Conservation (phyloP, 2,797 vertebrate species). For the Cryptoprocta ferox region DNA sequence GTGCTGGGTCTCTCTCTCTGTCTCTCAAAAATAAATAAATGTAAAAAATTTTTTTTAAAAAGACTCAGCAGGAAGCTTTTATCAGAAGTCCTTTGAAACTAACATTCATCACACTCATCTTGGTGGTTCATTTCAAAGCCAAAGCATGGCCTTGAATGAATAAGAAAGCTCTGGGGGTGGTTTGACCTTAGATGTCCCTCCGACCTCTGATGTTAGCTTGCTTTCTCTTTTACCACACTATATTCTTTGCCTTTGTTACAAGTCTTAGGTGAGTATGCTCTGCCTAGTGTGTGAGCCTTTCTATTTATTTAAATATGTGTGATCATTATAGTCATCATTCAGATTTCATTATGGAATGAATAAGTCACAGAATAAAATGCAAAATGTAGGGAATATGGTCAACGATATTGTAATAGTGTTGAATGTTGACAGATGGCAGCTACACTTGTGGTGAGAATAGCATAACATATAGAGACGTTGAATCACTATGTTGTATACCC, state of each 20-base stretch:
- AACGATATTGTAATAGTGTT: not conserved
- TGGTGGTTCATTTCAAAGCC: not conserved
- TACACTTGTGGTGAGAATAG: not conserved
- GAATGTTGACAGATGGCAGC: not conserved
- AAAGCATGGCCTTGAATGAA: not conserved
- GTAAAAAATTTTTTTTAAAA: not conserved
- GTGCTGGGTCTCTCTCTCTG: no score
- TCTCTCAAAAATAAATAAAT: no score
- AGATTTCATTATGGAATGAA: not conserved
- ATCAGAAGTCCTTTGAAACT: not conserved
- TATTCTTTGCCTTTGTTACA: not conserved
- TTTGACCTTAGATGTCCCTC: not conserved
- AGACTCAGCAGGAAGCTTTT: not conserved
- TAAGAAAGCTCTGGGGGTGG: not conserved
- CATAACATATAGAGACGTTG: not conserved
- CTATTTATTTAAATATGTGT: not conserved
- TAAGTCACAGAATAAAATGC: not conserved
- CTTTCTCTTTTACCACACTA: not conserved
- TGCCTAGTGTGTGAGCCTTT: not conserved
- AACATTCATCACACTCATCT: not conserved
- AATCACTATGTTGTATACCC: not conserved
- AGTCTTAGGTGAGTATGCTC: not conserved
- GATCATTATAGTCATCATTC: not conserved
- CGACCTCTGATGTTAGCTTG: not conserved
- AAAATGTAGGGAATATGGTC: not conserved